These are phyloP conservation scores for Nesometra sesokonis DNA, from an alignment of 35 echinoderm and acorn worm genomes.

Conservation along the genomic window DNA sequence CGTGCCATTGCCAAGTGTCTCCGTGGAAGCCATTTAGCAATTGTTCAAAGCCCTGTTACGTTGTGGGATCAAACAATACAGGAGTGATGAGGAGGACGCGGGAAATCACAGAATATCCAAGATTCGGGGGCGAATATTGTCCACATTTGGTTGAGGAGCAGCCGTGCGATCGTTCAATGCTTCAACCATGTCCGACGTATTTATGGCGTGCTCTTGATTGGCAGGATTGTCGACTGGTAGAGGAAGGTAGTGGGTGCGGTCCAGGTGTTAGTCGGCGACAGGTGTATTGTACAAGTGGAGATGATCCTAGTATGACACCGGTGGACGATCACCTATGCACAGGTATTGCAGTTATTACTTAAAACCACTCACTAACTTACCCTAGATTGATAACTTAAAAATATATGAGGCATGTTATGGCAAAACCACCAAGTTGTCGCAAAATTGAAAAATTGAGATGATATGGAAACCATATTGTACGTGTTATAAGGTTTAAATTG, in stretches of 20 bases:
- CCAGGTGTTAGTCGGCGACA: constrained; percentile 65
- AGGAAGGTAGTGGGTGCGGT: constrained; percentile 35
- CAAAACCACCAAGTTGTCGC: no score
- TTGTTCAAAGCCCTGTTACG: constrained; percentile 62
- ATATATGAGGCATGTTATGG: no score
- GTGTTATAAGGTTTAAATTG: no score
- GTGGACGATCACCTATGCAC: constrained; percentile 53
- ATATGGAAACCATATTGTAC: no score
- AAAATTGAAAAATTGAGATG: no score
- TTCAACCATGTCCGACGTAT: constrained; percentile 46
- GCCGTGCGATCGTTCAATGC: constrained; percentile 9
- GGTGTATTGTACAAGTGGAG: constrained; percentile 57
- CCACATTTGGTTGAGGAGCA: constrained; percentile 28
- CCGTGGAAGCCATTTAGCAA: constrained; percentile 42
- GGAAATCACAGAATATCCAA: constrained; percentile 31
- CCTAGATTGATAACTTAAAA: no score
- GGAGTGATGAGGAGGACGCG: constrained; percentile 31
- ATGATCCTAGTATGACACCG: constrained; percentile 21
- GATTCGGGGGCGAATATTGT: constrained; percentile 58
- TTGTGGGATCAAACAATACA: background rate
- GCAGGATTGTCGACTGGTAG: constrained; percentile 39
- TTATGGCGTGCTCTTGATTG: constrained; percentile 66
- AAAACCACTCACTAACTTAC: no score
- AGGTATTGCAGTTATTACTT: no score
- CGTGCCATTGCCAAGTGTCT: constrained; percentile 68